Conservation (phyloP, 2,888 invertebrate genomes). For the Apamea crenata region DNA sequence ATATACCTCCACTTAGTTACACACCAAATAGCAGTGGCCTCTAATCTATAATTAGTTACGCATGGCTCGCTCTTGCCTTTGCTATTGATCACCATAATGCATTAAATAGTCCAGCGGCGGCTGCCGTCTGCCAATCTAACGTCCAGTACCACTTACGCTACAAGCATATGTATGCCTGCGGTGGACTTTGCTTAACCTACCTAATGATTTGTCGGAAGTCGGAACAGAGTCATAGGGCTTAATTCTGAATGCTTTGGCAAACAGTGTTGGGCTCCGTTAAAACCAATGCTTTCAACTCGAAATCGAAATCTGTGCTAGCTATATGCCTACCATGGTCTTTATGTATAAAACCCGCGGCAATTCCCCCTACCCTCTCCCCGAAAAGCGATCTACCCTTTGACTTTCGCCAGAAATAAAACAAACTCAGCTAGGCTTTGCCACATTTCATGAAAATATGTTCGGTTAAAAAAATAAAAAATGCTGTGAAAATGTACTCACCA, state of each 20-base stretch:
- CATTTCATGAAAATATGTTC: background rate
- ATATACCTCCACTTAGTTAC: conserved; percentile 2
- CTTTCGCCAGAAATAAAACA: background rate
- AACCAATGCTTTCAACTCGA: background rate
- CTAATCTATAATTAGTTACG: conserved; percentile 24
- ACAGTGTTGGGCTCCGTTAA: background rate
- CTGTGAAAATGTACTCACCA: background rate
- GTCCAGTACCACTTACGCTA: background rate
- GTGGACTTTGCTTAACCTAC: background rate
- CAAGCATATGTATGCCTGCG: too few species aligned
- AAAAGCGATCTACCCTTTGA: background rate
- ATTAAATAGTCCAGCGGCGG: background rate
- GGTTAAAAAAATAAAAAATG: background rate
- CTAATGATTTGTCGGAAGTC: background rate
- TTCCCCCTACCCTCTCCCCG: too few species aligned
- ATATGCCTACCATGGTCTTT: background rate
- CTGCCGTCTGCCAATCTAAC: background rate
- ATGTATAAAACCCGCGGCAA: too few species aligned
- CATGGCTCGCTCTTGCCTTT: conserved; percentile 20
- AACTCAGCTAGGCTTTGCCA: background rate
- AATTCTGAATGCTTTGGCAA: background rate
- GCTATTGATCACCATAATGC: conserved; percentile 7
- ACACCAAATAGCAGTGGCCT: conserved; percentile 21
- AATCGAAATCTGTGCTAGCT: background rate
- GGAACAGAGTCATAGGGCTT: background rate